These are phyloP conservation scores for Nephrotoma guestfalica DNA, from an alignment of 2,888 invertebrate species.

Conservation along the genomic window DNA sequence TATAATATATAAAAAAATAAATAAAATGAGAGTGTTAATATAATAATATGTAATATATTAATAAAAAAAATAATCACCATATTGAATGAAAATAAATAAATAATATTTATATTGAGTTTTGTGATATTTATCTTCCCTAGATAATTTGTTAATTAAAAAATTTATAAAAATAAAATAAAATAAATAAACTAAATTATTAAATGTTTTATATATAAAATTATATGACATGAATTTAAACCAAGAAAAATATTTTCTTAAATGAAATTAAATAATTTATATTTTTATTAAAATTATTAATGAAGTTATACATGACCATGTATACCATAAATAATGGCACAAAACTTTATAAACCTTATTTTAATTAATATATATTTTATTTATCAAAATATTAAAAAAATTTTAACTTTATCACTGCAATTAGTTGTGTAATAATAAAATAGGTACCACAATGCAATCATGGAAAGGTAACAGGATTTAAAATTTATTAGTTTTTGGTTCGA, in stretches of 20 bases:
- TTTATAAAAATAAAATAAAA: background rate
- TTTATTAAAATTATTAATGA: too few species aligned
- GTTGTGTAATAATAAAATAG: too few species aligned
- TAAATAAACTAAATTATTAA: background rate
- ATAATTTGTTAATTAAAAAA: background rate
- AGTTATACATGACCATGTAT: too few species aligned
- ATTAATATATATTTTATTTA: too few species aligned
- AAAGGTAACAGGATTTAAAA: too few species aligned
- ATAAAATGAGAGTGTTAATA: background rate
- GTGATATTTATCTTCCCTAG: background rate
- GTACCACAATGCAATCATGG: too few species aligned
- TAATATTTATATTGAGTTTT: background rate
- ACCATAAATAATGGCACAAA: too few species aligned
- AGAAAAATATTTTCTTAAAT: background rate
- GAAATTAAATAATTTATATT: background rate
- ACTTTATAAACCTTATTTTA: too few species aligned
- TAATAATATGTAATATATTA: background rate
- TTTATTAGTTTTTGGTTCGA: too few species aligned
- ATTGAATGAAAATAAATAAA: background rate
- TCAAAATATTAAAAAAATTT: too few species aligned
- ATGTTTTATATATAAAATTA: background rate
- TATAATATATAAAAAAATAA: background rate
- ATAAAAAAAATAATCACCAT: background rate
- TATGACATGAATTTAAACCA: background rate
- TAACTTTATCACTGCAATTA: too few species aligned